phyloP scores from a whole-genome alignment of 2,888 invertebrate species.

The Eupithecia insigniata region DNA sequence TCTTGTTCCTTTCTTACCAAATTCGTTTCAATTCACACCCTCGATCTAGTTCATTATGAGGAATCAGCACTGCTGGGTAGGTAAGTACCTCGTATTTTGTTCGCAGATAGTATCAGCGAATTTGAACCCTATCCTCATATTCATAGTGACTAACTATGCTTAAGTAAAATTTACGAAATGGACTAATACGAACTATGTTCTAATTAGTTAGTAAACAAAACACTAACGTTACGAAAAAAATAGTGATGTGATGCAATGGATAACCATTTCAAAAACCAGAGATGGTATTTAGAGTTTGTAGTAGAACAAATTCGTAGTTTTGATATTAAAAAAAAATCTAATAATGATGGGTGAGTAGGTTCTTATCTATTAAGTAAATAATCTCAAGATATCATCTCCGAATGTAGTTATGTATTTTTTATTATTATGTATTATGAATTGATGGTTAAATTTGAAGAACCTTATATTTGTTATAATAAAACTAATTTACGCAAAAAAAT shows the following conservation, averaged over 20 bases:
- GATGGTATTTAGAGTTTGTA: neutral
- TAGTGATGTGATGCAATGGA: constrained; percentile 24
- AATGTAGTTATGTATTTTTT: too few species aligned
- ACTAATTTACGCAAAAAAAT: too few species aligned
- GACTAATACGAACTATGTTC: neutral
- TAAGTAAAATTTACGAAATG: neutral
- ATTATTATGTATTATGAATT: too few species aligned
- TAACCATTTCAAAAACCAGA: neutral
- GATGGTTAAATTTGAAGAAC: too few species aligned
- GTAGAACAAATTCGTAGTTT: too few species aligned
- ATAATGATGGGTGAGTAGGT: too few species aligned
- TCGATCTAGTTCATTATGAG: constrained; percentile 36
- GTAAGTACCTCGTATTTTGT: neutral
- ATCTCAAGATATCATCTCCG: too few species aligned
- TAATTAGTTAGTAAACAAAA: constrained; percentile 37
- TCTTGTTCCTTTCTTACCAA: too few species aligned
- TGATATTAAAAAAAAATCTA: too few species aligned
- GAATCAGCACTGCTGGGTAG: constrained; percentile 26
- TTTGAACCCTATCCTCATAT: neutral
- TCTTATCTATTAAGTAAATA: too few species aligned
- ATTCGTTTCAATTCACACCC: constrained; percentile 34
- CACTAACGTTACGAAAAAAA: constrained; percentile 35
- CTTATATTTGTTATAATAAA: too few species aligned
- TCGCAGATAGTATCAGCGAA: neutral
- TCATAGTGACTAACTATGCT: neutral